Percentiles rank a stretch among this genome's conserved stretches.
These are phyloP conservation scores for Cololabis saira DNA, from an alignment of 2,113 vertebrate genomes.

Conservation along the genomic window DNA sequence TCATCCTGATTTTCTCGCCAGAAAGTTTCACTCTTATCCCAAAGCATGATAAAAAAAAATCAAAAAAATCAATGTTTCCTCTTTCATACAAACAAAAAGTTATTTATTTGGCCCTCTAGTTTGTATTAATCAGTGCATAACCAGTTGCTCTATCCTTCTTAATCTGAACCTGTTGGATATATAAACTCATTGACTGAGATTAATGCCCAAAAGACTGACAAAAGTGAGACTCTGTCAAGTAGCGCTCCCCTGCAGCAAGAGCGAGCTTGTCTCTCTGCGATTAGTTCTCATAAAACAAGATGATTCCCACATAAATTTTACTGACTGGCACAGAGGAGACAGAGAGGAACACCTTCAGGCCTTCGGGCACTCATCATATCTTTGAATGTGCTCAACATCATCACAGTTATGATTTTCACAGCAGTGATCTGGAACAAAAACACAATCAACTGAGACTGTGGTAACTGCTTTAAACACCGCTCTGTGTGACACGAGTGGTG, in stretches of 20 bases:
- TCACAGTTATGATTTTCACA: neutral
- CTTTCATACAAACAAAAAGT: too few relatives aligned
- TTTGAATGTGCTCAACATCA: neutral
- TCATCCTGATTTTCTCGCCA: too few relatives aligned
- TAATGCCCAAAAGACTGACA: neutral
- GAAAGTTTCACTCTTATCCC: too few relatives aligned
- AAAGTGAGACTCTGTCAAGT: neutral
- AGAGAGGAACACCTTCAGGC: neutral
- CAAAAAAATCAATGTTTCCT: too few relatives aligned
- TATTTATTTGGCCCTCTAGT: neutral
- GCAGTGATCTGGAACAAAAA: constrained; percentile 5
- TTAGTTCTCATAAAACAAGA: neutral
- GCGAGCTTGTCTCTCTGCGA: neutral
- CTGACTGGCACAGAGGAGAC: neutral
- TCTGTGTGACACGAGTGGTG: too few relatives aligned
- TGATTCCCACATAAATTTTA: neutral
- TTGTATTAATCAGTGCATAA: constrained; percentile 2
- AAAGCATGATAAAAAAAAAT: too few relatives aligned
- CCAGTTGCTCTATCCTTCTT: constrained; percentile 3
- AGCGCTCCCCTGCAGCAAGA: constrained; percentile 7
- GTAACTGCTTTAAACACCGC: too few relatives aligned
- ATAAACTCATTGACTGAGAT: neutral
- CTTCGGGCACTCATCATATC: neutral
- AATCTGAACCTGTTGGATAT: neutral
- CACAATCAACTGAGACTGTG: neutral